Evolutionary conservation across 1,140 invertebrate species (phyloP).

Genomic region (Plodia interpunctella): DNA sequence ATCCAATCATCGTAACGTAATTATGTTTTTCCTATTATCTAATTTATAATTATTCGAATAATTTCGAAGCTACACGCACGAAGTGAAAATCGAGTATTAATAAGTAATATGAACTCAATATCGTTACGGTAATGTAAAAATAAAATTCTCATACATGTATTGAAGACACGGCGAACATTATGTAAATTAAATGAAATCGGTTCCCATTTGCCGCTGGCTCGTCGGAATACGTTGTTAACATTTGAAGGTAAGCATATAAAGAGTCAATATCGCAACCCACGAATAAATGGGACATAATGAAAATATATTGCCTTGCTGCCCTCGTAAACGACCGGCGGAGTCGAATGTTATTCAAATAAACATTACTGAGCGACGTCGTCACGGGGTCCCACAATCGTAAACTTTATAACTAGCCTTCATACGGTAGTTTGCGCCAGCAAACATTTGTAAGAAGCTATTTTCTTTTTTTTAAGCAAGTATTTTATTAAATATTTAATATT

Average conservation of each 20-base stretch:
- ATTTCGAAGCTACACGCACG: too few species aligned
- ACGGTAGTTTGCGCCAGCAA: slow-evolving; percentile 4
- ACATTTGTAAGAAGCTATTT: too few species aligned
- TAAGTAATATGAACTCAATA: slow-evolving; percentile 1
- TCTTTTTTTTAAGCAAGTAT: too few species aligned
- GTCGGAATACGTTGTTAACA: slow-evolving; percentile 45
- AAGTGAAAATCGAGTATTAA: neutral
- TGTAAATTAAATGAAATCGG: slow-evolving; percentile 48
- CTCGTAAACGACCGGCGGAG: slow-evolving; percentile 50
- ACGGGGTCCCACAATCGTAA: slow-evolving; percentile 52
- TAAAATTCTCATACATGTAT: slow-evolving; percentile 17
- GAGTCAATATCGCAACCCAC: slow-evolving; percentile 53
- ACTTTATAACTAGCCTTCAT: slow-evolving; percentile 50
- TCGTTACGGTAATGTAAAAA: slow-evolving; percentile 13
- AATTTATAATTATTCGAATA: too few species aligned
- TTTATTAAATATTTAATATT: too few species aligned
- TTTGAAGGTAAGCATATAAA: slow-evolving; percentile 59
- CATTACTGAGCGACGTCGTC: slow-evolving; percentile 51
- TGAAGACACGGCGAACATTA: slow-evolving; percentile 29
- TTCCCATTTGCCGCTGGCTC: slow-evolving; percentile 33
- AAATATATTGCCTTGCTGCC: slow-evolving; percentile 53
- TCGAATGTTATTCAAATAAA: slow-evolving; percentile 62
- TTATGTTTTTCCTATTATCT: too few species aligned
- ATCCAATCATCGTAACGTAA: too few species aligned
- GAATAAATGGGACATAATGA: slow-evolving; percentile 64